Percentiles rank a stretch among this genome's conserved stretches.
These are phyloP conservation scores for Synanthedon formicaeformis DNA, from an alignment of 2,888 invertebrate species.

Conservation along the genomic window DNA sequence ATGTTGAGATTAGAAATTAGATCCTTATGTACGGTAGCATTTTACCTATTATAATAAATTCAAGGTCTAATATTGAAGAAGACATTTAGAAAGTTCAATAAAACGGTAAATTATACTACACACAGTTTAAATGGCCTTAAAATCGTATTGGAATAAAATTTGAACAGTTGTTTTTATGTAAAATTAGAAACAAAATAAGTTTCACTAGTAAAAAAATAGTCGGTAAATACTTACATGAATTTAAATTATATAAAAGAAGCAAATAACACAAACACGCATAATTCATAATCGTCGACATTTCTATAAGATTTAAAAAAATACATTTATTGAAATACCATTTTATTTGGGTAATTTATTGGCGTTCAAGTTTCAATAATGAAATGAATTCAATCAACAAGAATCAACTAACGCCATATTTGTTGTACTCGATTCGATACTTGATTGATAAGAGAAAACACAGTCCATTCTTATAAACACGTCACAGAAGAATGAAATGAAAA, in stretches of 20 bases:
- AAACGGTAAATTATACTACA: background rate
- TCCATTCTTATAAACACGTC: too few relatives aligned
- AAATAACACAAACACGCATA: constrained; percentile 36
- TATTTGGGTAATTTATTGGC: too few relatives aligned
- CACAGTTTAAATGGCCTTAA: background rate
- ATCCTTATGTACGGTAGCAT: too few relatives aligned
- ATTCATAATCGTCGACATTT: constrained; percentile 44
- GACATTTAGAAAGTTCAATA: background rate
- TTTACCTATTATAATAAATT: background rate
- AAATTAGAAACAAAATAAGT: too few relatives aligned
- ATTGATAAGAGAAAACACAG: too few relatives aligned
- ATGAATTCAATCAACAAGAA: too few relatives aligned
- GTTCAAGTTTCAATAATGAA: too few relatives aligned
- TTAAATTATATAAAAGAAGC: constrained; percentile 24
- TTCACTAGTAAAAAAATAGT: too few relatives aligned
- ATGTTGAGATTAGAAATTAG: background rate
- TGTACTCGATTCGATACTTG: too few relatives aligned
- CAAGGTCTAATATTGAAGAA: background rate
- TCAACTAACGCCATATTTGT: too few relatives aligned
- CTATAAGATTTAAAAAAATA: constrained; percentile 39
- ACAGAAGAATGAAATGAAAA: too few relatives aligned
- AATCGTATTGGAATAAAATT: background rate
- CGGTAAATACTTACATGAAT: constrained; percentile 42
- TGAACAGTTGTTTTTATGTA: too few relatives aligned
- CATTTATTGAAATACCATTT: constrained; percentile 12